Conservation (phyloP, 2,113 vertebrate species). For the Embiotoca jacksoni region DNA sequence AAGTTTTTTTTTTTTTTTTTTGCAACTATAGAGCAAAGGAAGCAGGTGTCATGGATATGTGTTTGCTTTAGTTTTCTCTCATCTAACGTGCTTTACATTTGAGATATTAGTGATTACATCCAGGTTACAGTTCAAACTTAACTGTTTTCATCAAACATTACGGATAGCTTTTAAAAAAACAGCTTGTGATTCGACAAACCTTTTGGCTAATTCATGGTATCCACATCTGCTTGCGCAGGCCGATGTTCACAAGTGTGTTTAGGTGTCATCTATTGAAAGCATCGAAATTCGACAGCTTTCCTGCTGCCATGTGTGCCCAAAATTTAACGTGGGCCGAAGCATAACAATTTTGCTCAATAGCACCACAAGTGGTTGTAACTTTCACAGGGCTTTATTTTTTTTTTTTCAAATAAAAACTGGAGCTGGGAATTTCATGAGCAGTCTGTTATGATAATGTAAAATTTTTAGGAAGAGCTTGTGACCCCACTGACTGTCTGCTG, state of each 20-base stretch:
- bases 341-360: too few species aligned
- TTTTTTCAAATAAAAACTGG: neutral
- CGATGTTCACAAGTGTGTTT: too few species aligned
- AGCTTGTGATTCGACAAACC: neutral
- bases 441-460: too few species aligned
- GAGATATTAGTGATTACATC: neutral
- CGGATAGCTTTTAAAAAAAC: neutral
- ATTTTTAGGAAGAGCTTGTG: neutral
- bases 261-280: too few species aligned
- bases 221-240: too few species aligned
- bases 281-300: too few species aligned
- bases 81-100: neutral
- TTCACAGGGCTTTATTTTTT: neutral
- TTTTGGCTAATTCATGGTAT: neutral
- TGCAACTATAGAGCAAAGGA: conserved; percentile 48
- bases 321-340: too few species aligned
- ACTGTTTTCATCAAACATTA: conserved; percentile 18
- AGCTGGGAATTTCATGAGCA: conserved; percentile 9
- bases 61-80: conserved; percentile 35
- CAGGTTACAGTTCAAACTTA: neutral
- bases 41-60: conserved; percentile 33
- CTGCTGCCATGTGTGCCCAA: too few species aligned
- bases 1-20: neutral
- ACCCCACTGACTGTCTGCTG: neutral
- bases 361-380: too few species aligned